A percentile compares a stretch with the other conserved stretches of the same genome.
Evolutionary conservation across 35 echinoderm and acorn worm genomes (phyloP).

Genomic region (Chiridota heheva): DNA sequence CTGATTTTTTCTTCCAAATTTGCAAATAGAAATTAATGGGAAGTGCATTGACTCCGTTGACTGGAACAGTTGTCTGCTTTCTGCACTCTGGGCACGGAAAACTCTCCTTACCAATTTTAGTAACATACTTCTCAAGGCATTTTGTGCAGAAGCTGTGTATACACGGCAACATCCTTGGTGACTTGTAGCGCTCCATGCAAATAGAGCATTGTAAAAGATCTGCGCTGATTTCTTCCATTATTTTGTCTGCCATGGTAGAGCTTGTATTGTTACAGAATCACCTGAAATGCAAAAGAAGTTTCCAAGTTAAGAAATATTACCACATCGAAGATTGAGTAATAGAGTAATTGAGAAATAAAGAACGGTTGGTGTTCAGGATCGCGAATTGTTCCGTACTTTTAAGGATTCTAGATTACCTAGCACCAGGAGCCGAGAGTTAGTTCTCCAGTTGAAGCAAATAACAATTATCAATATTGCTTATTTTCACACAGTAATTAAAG

Average conservation of each 20-base stretch:
- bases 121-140: conserved; percentile 5
- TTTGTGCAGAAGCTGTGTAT: conserved; percentile 26
- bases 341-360: no score
- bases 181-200: conserved; percentile 77
- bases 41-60: not conserved
- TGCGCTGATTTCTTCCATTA: not conserved
- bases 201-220: conserved; percentile 78
- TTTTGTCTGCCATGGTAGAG: conserved; percentile 8
- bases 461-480: no score
- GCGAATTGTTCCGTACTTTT: no score
- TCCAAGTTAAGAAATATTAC: no score
- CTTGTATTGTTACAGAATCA: no score
- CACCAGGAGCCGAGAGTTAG: no score
- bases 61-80: not conserved
- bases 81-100: conserved; percentile 3
- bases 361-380: no score
- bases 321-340: no score
- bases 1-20: conserved; percentile 16
- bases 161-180: conserved; percentile 27
- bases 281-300: no score
- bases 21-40: conserved; percentile 27
- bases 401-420: no score
- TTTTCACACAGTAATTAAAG: no score
- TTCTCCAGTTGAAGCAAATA: no score
- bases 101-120: not conserved